These are phyloP conservation scores for Mayetiola destructor DNA, from an alignment of 2,888 invertebrate species.

Conservation along the genomic window DNA sequence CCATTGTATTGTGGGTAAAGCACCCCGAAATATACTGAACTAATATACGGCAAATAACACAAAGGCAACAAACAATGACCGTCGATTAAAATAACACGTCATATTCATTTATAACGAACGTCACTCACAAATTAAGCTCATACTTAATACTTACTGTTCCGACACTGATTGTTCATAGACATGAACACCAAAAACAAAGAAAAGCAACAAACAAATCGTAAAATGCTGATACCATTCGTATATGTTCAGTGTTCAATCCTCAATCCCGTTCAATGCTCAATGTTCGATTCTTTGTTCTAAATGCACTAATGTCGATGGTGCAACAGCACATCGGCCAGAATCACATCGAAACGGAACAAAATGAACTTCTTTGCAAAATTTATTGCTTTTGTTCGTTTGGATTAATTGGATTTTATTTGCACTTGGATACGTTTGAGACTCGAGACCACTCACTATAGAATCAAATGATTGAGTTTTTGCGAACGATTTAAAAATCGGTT, in stretches of 20 bases:
- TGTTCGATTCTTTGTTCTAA: no score
- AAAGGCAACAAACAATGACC: not conserved
- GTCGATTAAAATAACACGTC: conserved; percentile 12
- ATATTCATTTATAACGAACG: conserved; percentile 12
- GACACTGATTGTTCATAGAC: not conserved
- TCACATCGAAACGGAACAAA: no score
- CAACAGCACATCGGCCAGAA: no score
- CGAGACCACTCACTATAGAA: no score
- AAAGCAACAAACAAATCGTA: not conserved
- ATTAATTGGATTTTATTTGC: conserved; percentile 1
- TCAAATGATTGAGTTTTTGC: no score
- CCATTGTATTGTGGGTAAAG: not conserved
- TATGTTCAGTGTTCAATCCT: no score
- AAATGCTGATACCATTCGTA: no score
- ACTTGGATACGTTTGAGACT: no score
- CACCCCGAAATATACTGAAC: not conserved
- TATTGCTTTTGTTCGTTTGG: conserved; percentile 9
- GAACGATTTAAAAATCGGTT: no score
- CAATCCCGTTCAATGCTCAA: no score
- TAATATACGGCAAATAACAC: not conserved
- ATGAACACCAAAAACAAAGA: not conserved
- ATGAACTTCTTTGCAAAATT: no score
- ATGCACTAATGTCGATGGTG: no score
- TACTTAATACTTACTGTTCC: not conserved
- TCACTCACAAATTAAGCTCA: conserved; percentile 9